Base-by-base conservation (phyloP, 2,888 invertebrate species). In the Venustoraphidia nigricollis region DNA sequence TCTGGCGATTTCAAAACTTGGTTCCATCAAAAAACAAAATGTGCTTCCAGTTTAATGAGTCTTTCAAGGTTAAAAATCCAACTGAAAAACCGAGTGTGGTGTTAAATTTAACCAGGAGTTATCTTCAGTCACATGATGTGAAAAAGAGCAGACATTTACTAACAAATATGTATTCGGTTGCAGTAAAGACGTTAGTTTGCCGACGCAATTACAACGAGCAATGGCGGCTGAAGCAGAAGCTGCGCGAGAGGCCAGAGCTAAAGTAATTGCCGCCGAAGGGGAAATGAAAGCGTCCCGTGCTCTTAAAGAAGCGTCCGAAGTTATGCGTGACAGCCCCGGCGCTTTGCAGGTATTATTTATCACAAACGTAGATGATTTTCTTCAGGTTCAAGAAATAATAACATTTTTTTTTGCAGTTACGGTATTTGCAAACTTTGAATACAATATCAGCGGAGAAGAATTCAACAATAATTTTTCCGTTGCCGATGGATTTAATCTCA, bases 381-480 rank as follows among this genome's bases (percentile, higher is more conserved):
- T 9, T n/a, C 10, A 14, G 34, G 10, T 2, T 9, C n/a, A 14
- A 9, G 8, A 42, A 8, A 42, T 42, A 17, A 14, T n/a, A 2
- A 13, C 17, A 42, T 42, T n/a, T 42, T 53, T 47, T 50, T 52
- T 75, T 74, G 50, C 67, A 87, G 85, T 61, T 87, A 51, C 77
- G 89, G n/a, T 89, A 89, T 63, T 71, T 91, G 39, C 94, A 95
- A 70, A 94, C 94, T 0, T 70, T 95, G 49, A 91, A 79, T 69
- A 83, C 86, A 48, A 92, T 94, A 65, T 89, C 93, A 1, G 87
- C 90, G 0, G 93, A 95, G 69, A 93, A 92, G 69, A 93, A 93
- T 66, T 93, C 92, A 0, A 94, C 93, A 0, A 93, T 95, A 56
- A 83, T 94, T 50, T 94, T 95, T 63, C 94, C 94, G 1, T 70